Base-by-base conservation (phyloP, 2,113 vertebrate species). In the Holacanthus passer region DNA sequence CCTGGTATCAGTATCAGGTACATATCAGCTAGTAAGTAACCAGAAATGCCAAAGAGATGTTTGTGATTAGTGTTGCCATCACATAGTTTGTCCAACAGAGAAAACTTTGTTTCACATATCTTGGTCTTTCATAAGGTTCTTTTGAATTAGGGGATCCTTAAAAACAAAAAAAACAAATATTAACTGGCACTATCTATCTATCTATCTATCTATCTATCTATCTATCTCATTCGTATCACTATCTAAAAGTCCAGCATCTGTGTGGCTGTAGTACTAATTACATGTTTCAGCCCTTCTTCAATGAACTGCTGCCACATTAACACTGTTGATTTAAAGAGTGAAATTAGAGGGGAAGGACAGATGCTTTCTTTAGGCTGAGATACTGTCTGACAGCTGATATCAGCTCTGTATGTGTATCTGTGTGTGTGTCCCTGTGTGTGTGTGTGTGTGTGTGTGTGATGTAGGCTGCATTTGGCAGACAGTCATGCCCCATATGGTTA, bases 401-500 rank as follows among this genome's bases (percentile, higher is more conserved):
- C 35, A 12, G 62, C 11, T 56, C 7, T 73, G 48, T 11, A 10
- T 27, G 27, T n/a, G n/a, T n/a, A n/a, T n/a, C n/a, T n/a, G n/a
- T n/a, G n/a, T n/a, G n/a, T n/a, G n/a, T n/a, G n/a, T 73, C 35
- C 55, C 19, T 77, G 52, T 56, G 62, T 74, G 56, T 55, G 22
- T 84, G 55, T 56, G 29, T 59, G 48, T 72, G 53, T 85, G 56
- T 14, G 12, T 32, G 29, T 71, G 35, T 60, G 29, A 39, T 75
- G 73, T 52, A 67, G 41, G 67, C 78, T 81, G 78, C 37, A 71
- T 85, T 91, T 92, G 90, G 89, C 88, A 87, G 41, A 73, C 60
- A 72, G 65, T 79, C 52, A 78, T 56, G 80, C 63, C 67, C 77
- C 94, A 93, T 91, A 91, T 94, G 92, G 88, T 88, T 84, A 81